phyloP scores from a whole-genome alignment of 2,797 vertebrate species.

The Sardinella longiceps region DNA sequence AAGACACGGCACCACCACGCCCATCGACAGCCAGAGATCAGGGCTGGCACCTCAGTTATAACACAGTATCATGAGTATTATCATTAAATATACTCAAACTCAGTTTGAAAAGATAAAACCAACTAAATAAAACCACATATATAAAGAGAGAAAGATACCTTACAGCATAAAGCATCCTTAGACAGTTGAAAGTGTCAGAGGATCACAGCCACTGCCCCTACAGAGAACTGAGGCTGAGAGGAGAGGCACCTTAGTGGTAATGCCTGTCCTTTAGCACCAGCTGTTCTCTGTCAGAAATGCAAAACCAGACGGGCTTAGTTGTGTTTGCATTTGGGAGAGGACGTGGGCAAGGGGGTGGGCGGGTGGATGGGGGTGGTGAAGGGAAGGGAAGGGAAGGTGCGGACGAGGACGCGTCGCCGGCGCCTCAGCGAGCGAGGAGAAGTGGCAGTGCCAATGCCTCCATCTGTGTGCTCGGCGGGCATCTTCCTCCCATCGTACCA shows the following conservation, averaged over 20 bases:
- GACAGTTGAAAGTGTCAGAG: too few relatives aligned
- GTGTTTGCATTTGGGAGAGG: neutral
- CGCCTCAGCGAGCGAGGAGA: conserved; percentile 62
- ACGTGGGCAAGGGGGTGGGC: neutral
- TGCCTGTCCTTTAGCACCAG: conserved; percentile 34
- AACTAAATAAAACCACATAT: too few relatives aligned
- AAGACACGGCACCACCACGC: neutral
- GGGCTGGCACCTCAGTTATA: too few relatives aligned
- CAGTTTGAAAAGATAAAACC: too few relatives aligned
- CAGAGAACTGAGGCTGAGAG: neutral
- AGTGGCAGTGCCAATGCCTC: conserved; percentile 59
- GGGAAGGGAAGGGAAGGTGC: conserved; percentile 25
- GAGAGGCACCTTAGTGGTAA: neutral
- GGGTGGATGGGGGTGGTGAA: conserved; percentile 1
- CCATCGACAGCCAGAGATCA: too few relatives aligned
- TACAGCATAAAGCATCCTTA: too few relatives aligned
- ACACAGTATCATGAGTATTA: too few relatives aligned
- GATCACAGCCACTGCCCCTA: too few relatives aligned
- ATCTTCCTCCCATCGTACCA: conserved; percentile 37
- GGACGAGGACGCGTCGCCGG: neutral
- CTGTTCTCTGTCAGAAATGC: conserved; percentile 21
- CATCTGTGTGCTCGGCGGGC: conserved; percentile 73
- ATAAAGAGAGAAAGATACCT: too few relatives aligned
- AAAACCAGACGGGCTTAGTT: neutral
- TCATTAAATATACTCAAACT: too few relatives aligned